Evolutionary conservation across 2,888 invertebrate species (phyloP).

Genomic region (Chaetogeoica ovagalla): DNA sequence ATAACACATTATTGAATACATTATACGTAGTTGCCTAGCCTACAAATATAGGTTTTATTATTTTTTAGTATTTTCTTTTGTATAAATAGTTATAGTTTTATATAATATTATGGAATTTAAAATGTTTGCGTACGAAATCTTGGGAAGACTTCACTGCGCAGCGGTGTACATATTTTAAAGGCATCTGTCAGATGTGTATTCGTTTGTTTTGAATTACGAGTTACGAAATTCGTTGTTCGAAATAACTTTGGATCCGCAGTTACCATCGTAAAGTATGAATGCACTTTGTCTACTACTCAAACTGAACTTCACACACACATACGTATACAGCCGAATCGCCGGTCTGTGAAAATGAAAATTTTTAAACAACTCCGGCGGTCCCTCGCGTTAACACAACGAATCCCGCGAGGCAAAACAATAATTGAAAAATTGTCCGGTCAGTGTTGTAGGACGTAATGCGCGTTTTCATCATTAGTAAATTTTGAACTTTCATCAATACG

Average conservation of each 20-base stretch:
- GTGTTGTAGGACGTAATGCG: not conserved
- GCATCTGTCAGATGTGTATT: conserved; percentile 5
- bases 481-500: too few relatives aligned
- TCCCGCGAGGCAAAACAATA: not conserved
- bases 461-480: not conserved
- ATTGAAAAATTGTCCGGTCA: not conserved
- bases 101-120: not conserved
- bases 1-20: too few relatives aligned
- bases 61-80: not conserved
- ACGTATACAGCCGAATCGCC: not conserved
- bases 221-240: conserved; percentile 17
- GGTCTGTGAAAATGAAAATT: not conserved
- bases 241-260: conserved; percentile 24
- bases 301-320: not conserved
- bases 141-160: not conserved
- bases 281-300: conserved; percentile 30
- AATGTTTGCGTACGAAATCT: not conserved
- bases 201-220: conserved; percentile 33
- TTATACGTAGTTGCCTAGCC: too few relatives aligned
- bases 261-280: not conserved
- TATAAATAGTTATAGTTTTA: not conserved
- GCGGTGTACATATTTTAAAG: not conserved
- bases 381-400: not conserved
- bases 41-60: not conserved
- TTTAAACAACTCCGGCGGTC: not conserved